phyloP scores from a whole-genome alignment of 2,888 invertebrate genomes.

The Caenorhabditis drosophilae region DNA sequence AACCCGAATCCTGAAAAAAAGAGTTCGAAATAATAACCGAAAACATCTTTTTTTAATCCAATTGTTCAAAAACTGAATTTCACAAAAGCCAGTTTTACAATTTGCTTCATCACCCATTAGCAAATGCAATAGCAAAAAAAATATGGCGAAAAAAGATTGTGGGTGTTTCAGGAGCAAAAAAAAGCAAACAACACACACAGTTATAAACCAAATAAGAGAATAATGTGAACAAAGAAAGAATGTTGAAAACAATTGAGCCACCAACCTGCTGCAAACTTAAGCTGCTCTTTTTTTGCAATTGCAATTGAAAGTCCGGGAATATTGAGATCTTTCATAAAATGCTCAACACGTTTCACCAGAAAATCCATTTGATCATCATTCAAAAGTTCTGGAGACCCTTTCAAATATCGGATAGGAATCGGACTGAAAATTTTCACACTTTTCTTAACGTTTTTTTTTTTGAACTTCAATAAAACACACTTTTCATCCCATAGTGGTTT shows the following conservation, averaged over 20 bases:
- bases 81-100: neutral
- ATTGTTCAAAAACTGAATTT: slow-evolving; percentile 12
- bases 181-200: slow-evolving; percentile 8
- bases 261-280: slow-evolving; percentile 67
- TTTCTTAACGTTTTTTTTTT: neutral
- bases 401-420: slow-evolving; percentile 52
- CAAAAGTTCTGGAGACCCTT: slow-evolving; percentile 55
- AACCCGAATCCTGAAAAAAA: slow-evolving; percentile 63
- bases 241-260: no score
- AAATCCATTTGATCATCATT: slow-evolving; percentile 59
- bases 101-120: no score
- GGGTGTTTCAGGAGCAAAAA: slow-evolving; percentile 11
- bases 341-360: slow-evolving; percentile 59
- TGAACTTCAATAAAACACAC: slow-evolving; percentile 11
- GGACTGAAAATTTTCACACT: slow-evolving; percentile 27
- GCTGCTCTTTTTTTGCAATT: slow-evolving; percentile 63
- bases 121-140: neutral
- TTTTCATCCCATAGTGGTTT: slow-evolving; percentile 60
- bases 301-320: slow-evolving; percentile 68
- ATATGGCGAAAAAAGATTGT: neutral
- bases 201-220: no score
- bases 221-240: no score
- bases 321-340: slow-evolving; percentile 67
- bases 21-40: no score
- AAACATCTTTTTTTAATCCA: slow-evolving; percentile 25